Evolutionary conservation across 2,888 invertebrate species (phyloP).

Genomic region (Phortica okadai): DNA sequence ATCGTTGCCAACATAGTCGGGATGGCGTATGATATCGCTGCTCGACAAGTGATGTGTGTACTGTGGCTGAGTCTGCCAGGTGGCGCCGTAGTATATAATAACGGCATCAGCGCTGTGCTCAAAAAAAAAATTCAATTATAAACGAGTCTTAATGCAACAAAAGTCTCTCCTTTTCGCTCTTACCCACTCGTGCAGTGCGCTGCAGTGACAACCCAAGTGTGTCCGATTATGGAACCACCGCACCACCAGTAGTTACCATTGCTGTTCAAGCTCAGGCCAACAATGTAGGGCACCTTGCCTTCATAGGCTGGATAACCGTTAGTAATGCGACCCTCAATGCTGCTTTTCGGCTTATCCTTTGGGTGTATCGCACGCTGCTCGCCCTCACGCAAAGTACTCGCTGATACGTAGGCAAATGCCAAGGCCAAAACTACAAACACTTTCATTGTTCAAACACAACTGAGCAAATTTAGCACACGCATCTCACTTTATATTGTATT

Average conservation of each 20-base stretch:
- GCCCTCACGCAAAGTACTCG: slow-evolving; percentile 40
- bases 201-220: slow-evolving; percentile 64
- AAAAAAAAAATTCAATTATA: no score
- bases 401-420: slow-evolving; percentile 50
- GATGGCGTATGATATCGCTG: slow-evolving; percentile 51
- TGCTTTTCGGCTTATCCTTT: slow-evolving; percentile 6
- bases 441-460: slow-evolving; percentile 47
- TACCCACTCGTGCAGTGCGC: slow-evolving; percentile 59
- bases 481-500: no score
- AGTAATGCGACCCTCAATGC: slow-evolving; percentile 61
- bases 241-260: slow-evolving; percentile 60
- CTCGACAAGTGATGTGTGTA: slow-evolving; percentile 50
- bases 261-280: slow-evolving; percentile 59
- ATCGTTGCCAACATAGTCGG: slow-evolving; percentile 51
- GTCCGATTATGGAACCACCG: slow-evolving; percentile 66
- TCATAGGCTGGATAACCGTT: slow-evolving; percentile 61
- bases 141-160: no score
- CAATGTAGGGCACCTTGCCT: slow-evolving; percentile 66
- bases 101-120: slow-evolving; percentile 44
- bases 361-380: slow-evolving; percentile 46
- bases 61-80: slow-evolving; percentile 51
- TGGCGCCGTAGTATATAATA: slow-evolving; percentile 58
- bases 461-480: no score
- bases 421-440: slow-evolving; percentile 52
- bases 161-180: no score